These are phyloP conservation scores for Poeciliopsis occidentalis DNA, from an alignment of 2,113 vertebrate genomes.

Conservation along the genomic window DNA sequence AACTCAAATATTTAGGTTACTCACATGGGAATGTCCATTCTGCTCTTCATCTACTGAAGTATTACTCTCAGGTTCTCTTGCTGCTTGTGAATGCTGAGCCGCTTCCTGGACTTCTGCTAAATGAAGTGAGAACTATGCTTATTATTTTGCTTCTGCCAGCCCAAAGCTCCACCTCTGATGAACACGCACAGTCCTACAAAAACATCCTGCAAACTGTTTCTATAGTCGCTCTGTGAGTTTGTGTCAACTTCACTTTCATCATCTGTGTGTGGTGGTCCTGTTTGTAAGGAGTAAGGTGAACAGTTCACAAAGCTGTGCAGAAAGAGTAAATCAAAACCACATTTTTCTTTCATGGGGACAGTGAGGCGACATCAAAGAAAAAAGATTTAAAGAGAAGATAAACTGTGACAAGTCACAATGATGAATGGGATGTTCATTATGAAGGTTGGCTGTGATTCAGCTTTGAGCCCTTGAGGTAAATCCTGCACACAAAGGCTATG, in stretches of 20 bases:
- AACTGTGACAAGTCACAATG: neutral
- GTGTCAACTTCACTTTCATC: neutral
- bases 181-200: neutral
- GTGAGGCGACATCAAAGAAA: neutral
- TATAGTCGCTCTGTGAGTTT: neutral
- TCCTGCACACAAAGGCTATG: neutral
- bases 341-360: neutral
- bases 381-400: neutral
- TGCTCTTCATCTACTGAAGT: constrained; percentile 1
- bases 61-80: neutral
- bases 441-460: neutral
- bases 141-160: neutral
- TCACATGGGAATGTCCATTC: constrained; percentile 51
- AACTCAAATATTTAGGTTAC: constrained; percentile 19
- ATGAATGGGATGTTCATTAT: no score
- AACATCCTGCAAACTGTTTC: neutral
- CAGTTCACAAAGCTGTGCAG: neutral
- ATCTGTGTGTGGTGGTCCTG: no score
- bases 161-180: constrained; percentile 32
- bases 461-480: neutral
- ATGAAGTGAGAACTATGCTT: neutral
- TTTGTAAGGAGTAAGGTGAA: neutral
- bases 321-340: neutral
- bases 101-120: neutral
- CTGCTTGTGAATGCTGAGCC: neutral